Percentiles rank a stretch among this genome's conserved stretches.
Evolutionary conservation across 1,140 invertebrate species (phyloP).

Genomic region (Drosophila neocordata): DNA sequence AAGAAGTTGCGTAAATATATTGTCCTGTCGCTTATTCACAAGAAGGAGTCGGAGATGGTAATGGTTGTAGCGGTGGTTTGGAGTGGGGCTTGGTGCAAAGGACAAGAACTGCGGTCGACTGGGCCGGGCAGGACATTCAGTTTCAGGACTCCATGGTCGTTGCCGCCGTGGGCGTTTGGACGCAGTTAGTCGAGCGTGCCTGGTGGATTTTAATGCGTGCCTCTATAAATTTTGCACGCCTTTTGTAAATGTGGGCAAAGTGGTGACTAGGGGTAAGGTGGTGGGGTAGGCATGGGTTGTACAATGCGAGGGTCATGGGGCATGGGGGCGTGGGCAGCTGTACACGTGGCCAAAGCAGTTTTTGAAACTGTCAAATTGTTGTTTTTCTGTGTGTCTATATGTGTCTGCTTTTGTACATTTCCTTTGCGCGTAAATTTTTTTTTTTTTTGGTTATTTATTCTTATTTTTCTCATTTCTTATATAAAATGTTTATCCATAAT

Average conservation of each 20-base stretch:
- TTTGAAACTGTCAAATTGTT: conserved; percentile 75
- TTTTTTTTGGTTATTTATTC: conserved; percentile 14
- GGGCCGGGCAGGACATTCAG: conserved; percentile 31
- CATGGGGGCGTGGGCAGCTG: conserved; percentile 44
- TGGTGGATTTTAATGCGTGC: conserved; percentile 74
- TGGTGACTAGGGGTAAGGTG: not conserved
- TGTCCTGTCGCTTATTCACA: conserved; percentile 66
- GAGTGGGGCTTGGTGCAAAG: conserved; percentile 24
- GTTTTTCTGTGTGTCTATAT: conserved; percentile 23
- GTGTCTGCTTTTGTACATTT: not conserved
- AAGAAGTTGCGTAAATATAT: conserved; percentile 81
- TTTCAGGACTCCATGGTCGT: conserved; percentile 35
- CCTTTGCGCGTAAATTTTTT: conserved; percentile 32
- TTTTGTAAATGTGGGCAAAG: conserved; percentile 61
- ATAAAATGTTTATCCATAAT: conserved; percentile 43
- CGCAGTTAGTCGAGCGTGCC: conserved; percentile 76
- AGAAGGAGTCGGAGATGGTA: not conserved
- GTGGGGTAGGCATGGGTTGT: not conserved
- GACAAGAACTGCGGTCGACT: conserved; percentile 37
- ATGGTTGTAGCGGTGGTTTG: not conserved
- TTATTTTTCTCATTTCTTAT: conserved; percentile 31
- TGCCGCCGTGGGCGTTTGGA: conserved; percentile 54
- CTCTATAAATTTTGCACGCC: conserved; percentile 80
- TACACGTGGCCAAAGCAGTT: conserved; percentile 64
- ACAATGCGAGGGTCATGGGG: not conserved